These are phyloP conservation scores for Andrena chrysosceles DNA, from an alignment of 2,888 invertebrate species.

Conservation along the genomic window DNA sequence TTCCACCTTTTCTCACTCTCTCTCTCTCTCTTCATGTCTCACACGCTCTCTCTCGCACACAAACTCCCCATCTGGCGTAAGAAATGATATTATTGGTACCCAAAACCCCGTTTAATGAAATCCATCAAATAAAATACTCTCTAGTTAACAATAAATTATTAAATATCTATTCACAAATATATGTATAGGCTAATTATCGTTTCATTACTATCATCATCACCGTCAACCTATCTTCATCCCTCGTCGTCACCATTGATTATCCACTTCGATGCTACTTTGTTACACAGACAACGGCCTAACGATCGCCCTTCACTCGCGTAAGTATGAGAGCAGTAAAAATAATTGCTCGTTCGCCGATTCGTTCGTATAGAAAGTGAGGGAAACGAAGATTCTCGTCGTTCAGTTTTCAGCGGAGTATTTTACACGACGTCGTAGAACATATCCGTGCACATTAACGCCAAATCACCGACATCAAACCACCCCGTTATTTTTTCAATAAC, in stretches of 20 bases:
- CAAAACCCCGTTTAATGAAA: slow-evolving; percentile 78
- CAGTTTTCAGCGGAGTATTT: slow-evolving; percentile 12
- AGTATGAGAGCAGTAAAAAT: slow-evolving; percentile 32
- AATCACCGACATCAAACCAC: neutral
- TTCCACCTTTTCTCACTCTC: neutral
- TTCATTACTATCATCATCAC: slow-evolving; percentile 62
- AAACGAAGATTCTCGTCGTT: slow-evolving; percentile 31
- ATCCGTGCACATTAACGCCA: neutral
- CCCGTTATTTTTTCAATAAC: too few relatives aligned
- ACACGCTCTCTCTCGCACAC: neutral
- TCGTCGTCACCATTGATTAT: slow-evolving; percentile 49
- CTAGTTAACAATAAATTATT: slow-evolving; percentile 84
- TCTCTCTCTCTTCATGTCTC: neutral
- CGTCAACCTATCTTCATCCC: slow-evolving; percentile 36
- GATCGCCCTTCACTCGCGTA: slow-evolving; percentile 58
- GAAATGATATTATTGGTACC: slow-evolving; percentile 78
- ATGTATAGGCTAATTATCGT: slow-evolving; percentile 77
- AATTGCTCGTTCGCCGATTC: slow-evolving; percentile 23
- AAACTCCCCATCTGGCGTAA: slow-evolving; percentile 50
- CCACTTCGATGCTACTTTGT: slow-evolving; percentile 63
- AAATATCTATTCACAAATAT: slow-evolving; percentile 84
- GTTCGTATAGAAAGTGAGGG: slow-evolving; percentile 19
- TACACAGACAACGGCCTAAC: slow-evolving; percentile 66
- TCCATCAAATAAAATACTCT: slow-evolving; percentile 76
- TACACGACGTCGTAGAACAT: neutral